Base-by-base conservation (phyloP, 2,797 vertebrate species). In the Schizopygopsis pylzovi region DNA sequence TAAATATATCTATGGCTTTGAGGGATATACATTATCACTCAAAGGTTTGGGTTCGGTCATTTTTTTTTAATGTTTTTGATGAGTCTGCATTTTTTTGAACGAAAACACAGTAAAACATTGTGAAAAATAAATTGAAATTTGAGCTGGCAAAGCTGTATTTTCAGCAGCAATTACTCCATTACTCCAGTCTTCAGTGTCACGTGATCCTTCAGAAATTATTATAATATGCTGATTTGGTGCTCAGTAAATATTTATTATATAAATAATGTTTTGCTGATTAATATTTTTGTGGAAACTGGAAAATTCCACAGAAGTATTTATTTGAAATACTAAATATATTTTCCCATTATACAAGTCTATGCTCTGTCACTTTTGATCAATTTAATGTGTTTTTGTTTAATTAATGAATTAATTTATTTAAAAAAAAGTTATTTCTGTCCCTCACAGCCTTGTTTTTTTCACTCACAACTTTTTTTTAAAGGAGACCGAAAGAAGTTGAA, bases 261-360 rank as follows among this genome's bases (percentile, higher is more conserved):
- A 9, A 56, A 56, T 9, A 22, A 0, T 9, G 54, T 22, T 56
- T 22, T n/a, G 15, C 49, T 52, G 20, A 56, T 56, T 22, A 22
- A 4, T 22, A 22, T 22, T 56, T 22, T 59, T n/a, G 20, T 59
- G 54, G 20, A 22, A 56, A 22, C 54, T 56, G 52, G 7, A 43
- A 43, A 43, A 43, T 43, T 43, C 41, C 41, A 11, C 25, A 61
- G 59, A 25, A 61, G 59, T 1, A 61, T 25, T 61, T 61, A 12
- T 61, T 61, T 61, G 10, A 25, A 61, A 61, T 12, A 61, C 33
- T 0, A 59, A 20, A 20, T 25, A 2, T 54, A 87, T 87, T n/a
- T 9, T 91, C 86, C 91, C 78, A 41, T 22, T 56, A 56, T 28
- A 54, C 89, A 85, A 70, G 81, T 59, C 83, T 89, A 10, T n/a